Conservation (phyloP, 2,888 invertebrate species). For the Odiellus spinosus region DNA sequence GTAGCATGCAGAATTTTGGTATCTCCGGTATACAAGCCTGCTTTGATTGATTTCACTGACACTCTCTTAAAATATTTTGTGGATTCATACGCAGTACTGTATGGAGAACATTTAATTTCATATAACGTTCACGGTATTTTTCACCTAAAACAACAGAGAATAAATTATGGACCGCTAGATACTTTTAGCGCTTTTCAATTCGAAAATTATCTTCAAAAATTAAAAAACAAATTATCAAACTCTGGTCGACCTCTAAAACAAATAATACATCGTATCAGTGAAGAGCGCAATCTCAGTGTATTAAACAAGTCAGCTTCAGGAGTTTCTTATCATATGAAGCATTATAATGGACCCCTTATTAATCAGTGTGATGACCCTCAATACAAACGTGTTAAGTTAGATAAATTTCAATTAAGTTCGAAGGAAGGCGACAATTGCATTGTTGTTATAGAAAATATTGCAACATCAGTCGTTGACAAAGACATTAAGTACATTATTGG, state of each 20-base stretch:
- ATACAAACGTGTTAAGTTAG: neutral
- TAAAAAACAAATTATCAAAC: conserved; percentile 12
- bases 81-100: conserved; percentile 13
- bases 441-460: neutral
- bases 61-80: conserved; percentile 20
- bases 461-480: too few relatives aligned
- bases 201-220: conserved; percentile 20
- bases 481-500: too few relatives aligned
- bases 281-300: too few relatives aligned
- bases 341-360: neutral
- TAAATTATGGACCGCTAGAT: conserved; percentile 17
- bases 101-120: conserved; percentile 18
- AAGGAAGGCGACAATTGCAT: neutral
- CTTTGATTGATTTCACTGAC: conserved; percentile 17
- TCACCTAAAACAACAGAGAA: conserved; percentile 21
- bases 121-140: conserved; percentile 23
- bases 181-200: conserved; percentile 19
- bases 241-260: too few relatives aligned
- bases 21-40: neutral
- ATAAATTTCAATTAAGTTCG: neutral
- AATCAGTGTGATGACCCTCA: neutral
- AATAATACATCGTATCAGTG: neutral
- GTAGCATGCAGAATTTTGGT: conserved; percentile 18
- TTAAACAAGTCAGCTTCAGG: neutral
- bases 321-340: neutral